Base-by-base conservation (phyloP, 2,888 invertebrate genomes). In the Lepidonotus clava region DNA sequence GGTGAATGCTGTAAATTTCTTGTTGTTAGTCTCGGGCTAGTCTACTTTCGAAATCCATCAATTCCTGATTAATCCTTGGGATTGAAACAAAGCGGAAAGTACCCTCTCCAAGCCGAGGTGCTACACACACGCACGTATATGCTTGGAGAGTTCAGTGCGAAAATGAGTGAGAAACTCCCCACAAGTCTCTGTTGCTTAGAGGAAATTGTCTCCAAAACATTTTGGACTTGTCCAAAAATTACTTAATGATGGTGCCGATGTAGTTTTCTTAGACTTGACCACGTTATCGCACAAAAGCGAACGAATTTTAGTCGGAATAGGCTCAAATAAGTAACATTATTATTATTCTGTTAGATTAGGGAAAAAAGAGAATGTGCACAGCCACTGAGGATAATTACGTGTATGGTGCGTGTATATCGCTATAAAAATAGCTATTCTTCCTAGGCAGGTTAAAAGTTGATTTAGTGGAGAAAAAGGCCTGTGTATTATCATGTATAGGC, bases 241-340 rank as follows among this genome's bases (percentile, higher is more conserved):
- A 38, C 36, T 36, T 21, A 71, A 34, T 21, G 32, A 32, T 32
- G 71, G 71, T 71, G 71, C 34, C 24, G 61, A 36, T 71, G 36
- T n/a, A 34, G 1, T 71, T 46, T 71, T 36, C 18, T n/a, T 71
- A 36, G 71, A 71, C 36, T 71, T 71, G 34, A 2, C 11, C 56
- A n/a, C 5, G n/a, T 56, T 5, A 32, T 21, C 71, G 71, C 71
- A 71, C 71, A 71, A 34, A n/a, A 34, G 34, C 36, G n/a, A n/a
- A n/a, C n/a, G n/a, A n/a, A n/a, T n/a, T n/a, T n/a, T n/a, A n/a
- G 36, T 71, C 38, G 11, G 18, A 38, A 14, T 71, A 36, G 71
- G 71, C 71, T 71, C 71, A 71, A 71, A 71, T 71, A 71, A 71
- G 36, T 71, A 36, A 71, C n/a, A n/a, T 71, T 71, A 8, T 46